Base-by-base conservation (phyloP, 2,113 vertebrate species). In the Puntigrus tetrazona region DNA sequence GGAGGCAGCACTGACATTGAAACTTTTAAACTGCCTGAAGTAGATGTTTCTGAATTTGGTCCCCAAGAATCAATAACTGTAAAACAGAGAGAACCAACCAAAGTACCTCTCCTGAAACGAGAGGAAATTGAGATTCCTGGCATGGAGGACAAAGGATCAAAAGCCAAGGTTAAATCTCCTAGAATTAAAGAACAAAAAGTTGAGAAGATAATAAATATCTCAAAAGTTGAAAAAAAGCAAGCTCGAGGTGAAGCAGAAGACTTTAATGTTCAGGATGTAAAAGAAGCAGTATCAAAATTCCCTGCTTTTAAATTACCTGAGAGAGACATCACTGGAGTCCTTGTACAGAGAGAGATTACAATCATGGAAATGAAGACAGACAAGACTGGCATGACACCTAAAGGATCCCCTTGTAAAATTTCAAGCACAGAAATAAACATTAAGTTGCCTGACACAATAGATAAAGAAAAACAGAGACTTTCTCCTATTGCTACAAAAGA, bases 111-210 rank as follows among this genome's bases (percentile, higher is more conserved):
- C 83, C 93, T 92, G 36, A 95, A 94, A 89, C 91, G 94, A 45
- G 94, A 95, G 86, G 94, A 95, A 65, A 94, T 95, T 87, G 93
- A 91, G 78, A 95, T 95, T 87, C 94, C 94, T 84, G 94, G 94
- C 2, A 95, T 94, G 92, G 94, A 94, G 83, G 92, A 90, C 77
- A 83, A 72, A 76, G 85, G 76, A 67, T 67, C 89, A 84, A 74
- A 18, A 43, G 87, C 41, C 47, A 90, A 22, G 16, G 27, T 82
- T 78, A 83, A 70, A 52, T 72, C 74, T 69, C 87, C 89, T 83
- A 81, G 34, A 83, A 77, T 86, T 1, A 93, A 92, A 87, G 83
- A 89, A 22, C 78, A 89, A 31, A 92, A 92, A 85, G 73, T 65
- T 34, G 78, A 76, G 52, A 87, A 88, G 70, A 70, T 78, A 47